These are phyloP conservation scores for Ptyas mucosa DNA, from an alignment of 2,113 vertebrate genomes.

Conservation along the genomic window DNA sequence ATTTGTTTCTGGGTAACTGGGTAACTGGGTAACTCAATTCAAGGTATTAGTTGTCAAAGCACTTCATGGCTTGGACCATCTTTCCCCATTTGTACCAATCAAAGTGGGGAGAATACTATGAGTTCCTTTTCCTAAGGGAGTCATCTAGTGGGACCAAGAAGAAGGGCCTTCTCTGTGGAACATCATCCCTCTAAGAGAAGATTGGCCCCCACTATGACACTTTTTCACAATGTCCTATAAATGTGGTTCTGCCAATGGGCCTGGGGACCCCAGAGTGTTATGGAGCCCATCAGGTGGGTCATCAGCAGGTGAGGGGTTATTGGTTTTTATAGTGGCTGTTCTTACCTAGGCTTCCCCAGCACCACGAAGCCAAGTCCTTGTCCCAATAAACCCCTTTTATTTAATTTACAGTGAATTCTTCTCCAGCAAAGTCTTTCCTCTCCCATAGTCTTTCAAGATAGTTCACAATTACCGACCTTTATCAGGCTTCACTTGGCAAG, in stretches of 20 bases:
- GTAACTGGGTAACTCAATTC: too few species aligned
- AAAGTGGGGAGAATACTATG: neutral
- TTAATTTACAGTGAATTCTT: too few species aligned
- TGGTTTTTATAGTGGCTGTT: neutral
- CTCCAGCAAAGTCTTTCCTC: too few species aligned
- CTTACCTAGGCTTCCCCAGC: too few species aligned
- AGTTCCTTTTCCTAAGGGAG: neutral
- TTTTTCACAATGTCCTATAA: neutral
- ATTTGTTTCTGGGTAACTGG: neutral
- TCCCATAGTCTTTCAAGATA: too few species aligned
- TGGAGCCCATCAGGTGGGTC: neutral
- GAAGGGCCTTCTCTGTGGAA: neutral
- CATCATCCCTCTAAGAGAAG: neutral
- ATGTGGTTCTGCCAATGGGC: neutral
- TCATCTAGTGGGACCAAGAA: neutral
- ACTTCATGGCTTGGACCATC: neutral
- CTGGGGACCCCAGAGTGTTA: neutral
- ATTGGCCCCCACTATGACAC: neutral
- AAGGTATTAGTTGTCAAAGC: neutral
- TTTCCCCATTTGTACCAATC: neutral
- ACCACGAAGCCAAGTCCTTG: too few species aligned
- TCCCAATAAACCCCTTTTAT: too few species aligned
- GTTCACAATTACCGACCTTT: too few species aligned
- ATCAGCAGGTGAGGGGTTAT: neutral
- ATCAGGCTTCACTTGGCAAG: too few species aligned